These are phyloP conservation scores for Elysia crispata DNA, from an alignment of 2,888 invertebrate genomes.

Conservation along the genomic window DNA sequence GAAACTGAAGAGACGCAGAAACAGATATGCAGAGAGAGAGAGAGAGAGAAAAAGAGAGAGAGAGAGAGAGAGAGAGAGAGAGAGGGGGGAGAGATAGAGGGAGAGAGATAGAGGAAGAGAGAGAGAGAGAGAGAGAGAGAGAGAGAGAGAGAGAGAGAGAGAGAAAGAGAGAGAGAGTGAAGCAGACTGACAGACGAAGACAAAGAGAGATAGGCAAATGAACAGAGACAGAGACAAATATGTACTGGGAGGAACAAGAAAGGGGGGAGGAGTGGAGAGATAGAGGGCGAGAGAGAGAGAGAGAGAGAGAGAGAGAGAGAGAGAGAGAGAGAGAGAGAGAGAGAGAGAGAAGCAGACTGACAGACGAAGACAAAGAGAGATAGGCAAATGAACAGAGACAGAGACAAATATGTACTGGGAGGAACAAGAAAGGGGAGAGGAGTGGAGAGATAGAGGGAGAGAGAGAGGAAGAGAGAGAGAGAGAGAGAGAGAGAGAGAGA, in stretches of 20 bases:
- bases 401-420: background rate
- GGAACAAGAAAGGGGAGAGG: background rate
- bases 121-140: too few relatives aligned
- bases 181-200: too few relatives aligned
- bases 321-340: too few relatives aligned
- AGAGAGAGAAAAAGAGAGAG: constrained; percentile 35
- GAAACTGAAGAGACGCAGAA: background rate
- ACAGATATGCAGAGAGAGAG: constrained; percentile 25
- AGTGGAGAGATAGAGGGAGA: background rate
- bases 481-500: background rate
- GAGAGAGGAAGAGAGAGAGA: background rate
- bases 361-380: too few relatives aligned
- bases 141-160: too few relatives aligned
- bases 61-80: constrained; percentile 1
- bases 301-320: too few relatives aligned
- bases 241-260: background rate
- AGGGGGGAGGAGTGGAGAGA: background rate
- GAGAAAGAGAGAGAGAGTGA: too few relatives aligned
- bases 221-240: background rate
- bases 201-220: background rate
- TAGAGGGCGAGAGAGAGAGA: too few relatives aligned
- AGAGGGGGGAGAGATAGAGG: background rate
- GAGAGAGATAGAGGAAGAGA: too few relatives aligned
- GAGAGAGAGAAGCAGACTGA: too few relatives aligned
- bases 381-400: background rate